Evolutionary conservation across 1,140 invertebrate species (phyloP), one percentile per base, ranked within the genome.

Genomic region (Aphis craccivora): DNA sequence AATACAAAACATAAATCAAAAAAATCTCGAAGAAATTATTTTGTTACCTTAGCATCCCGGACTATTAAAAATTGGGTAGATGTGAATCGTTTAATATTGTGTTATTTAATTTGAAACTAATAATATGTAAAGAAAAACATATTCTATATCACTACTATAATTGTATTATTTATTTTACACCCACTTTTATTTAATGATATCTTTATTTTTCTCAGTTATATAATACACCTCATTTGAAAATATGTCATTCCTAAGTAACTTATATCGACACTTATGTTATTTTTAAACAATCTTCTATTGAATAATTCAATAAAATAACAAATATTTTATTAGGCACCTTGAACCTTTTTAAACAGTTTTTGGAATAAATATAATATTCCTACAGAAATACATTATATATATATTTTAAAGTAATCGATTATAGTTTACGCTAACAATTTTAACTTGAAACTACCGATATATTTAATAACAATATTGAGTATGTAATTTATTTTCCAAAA

Each of bases 391-490:
- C 22, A 25, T 43, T 84, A 14, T 60, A 60, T n/a, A 35, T 84
- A 37, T 86, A 18, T 48, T 48, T 87, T 25, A 5, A 48, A 48
- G 5, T 7, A 87, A 87, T 48, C 43, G 9, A 87, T 87, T 87
- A 20, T 35, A 25, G 25, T 48, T 87, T 48, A n/a, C 43, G 23
- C 7, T 87, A 51, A 48, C 43, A 87, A 48, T 37, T 48, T 87
- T 48, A 6, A 87, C 5, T 87, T 22, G 43, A 48, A 87, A 48
- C 45, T 86, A 86, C 23, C 40, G 45, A 87, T 87, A 87, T 48
- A 87, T 87, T 87, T 51, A 87, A 48, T 51, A 48, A 87, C 35
- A 87, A 45, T 48, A 48, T 87, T n/a, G 86, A 51, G n/a, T 45
- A n/a, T n/a, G 35, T n/a, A 48, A 48, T 5, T 87, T 87, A n/a